Percentiles rank a stretch among this genome's conserved stretches.
Evolutionary conservation across 2,888 invertebrate genomes (phyloP).

Genomic region (Mesochorus sp.): DNA sequence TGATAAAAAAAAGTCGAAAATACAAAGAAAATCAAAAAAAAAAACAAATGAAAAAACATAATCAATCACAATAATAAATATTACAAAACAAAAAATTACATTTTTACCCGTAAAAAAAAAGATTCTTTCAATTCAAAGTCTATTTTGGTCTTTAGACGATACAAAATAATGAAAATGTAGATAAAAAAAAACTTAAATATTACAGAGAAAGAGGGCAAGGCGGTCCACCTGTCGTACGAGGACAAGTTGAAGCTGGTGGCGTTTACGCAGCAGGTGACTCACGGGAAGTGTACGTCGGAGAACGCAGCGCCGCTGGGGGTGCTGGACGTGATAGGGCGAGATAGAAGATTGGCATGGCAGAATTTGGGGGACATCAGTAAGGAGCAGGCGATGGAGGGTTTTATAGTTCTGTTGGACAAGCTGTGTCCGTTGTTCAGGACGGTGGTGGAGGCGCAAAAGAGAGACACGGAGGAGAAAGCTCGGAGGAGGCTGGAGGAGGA

Average conservation of each 20-base stretch:
- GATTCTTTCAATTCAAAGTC: constrained; percentile 3
- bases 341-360: constrained; percentile 97
- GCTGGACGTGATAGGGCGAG: constrained; percentile 96
- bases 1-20: too few relatives aligned
- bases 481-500: constrained; percentile 85
- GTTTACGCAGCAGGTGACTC: constrained; percentile 94
- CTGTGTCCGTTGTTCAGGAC: constrained; percentile 95
- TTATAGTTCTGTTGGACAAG: constrained; percentile 93
- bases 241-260: constrained; percentile 96
- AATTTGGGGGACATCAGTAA: constrained; percentile 92
- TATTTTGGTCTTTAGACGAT: too few relatives aligned
- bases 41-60: too few relatives aligned
- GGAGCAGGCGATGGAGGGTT: constrained; percentile 95
- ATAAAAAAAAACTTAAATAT: constrained; percentile 59
- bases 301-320: constrained; percentile 93
- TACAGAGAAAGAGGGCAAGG: constrained; percentile 98
- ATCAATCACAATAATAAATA: too few relatives aligned
- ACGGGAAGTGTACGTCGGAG: constrained; percentile 91
- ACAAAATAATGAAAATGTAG: constrained; percentile 34
- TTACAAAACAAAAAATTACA: too few relatives aligned
- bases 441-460: constrained; percentile 94
- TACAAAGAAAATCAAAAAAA: too few relatives aligned
- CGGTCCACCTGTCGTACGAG: constrained; percentile 95
- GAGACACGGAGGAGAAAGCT: constrained; percentile 92
- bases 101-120: too few relatives aligned